Evolutionary conservation across 1,140 invertebrate species (phyloP).

Genomic region (Trichoplusia ni): DNA sequence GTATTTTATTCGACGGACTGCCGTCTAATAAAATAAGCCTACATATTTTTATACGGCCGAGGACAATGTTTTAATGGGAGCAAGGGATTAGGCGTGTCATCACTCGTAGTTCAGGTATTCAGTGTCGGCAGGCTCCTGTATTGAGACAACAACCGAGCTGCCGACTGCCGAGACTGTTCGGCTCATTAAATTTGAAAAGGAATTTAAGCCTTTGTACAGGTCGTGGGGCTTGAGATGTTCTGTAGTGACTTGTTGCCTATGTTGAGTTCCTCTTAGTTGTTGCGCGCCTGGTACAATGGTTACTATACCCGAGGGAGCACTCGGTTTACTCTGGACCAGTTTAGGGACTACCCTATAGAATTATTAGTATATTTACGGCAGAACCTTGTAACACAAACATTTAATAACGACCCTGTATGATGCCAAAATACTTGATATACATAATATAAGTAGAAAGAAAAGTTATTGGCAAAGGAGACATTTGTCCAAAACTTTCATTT

Average conservation of each 20-base stretch:
- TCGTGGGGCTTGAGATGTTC: neutral
- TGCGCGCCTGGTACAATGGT: conserved; percentile 40
- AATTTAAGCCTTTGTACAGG: conserved; percentile 23
- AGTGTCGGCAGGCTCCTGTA: neutral
- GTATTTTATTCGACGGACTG: conserved; percentile 5
- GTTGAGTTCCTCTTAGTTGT: conserved; percentile 38
- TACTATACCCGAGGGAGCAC: conserved; percentile 17
- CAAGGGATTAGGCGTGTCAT: neutral
- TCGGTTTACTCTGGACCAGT: conserved; percentile 10
- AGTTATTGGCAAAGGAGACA: no score
- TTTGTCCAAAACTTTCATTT: no score
- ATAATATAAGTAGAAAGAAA: no score
- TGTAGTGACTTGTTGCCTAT: conserved; percentile 26
- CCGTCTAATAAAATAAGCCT: neutral
- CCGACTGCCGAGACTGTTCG: neutral
- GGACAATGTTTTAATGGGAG: neutral
- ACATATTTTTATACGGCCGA: neutral
- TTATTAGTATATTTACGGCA: neutral
- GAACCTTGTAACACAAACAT: no score
- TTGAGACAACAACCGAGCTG: neutral
- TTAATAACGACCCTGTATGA: no score
- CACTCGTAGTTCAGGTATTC: no score
- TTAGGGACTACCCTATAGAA: neutral
- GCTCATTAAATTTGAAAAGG: conserved; percentile 28
- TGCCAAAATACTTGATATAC: no score